Evolutionary conservation across 2,888 invertebrate species (phyloP).

Genomic region (Coelinius sp.): DNA sequence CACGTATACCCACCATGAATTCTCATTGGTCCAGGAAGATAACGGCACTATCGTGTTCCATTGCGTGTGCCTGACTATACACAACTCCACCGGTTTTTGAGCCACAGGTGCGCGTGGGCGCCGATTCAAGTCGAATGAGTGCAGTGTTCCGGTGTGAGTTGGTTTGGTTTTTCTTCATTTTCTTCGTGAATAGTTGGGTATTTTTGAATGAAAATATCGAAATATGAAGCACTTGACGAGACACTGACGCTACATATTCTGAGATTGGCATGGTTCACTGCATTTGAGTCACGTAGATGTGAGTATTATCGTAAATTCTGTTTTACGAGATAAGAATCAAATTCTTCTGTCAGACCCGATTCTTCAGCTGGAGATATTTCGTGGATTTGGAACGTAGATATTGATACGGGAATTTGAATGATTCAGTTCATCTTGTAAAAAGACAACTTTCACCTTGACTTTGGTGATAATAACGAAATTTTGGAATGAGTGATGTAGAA

Average conservation of each 20-base stretch:
- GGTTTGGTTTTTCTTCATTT: no score
- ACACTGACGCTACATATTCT: not conserved
- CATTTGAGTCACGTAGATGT: not conserved
- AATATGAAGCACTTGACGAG: not conserved
- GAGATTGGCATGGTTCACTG: not conserved
- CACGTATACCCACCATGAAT: conserved; percentile 15
- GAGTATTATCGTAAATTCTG: not conserved
- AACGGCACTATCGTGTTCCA: conserved; percentile 55
- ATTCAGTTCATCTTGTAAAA: not conserved
- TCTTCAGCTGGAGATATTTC: no score
- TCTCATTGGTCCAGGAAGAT: conserved; percentile 56
- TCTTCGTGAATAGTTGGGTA: not conserved
- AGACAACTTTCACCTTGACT: not conserved
- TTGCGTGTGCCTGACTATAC: conserved; percentile 34
- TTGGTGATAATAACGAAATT: not conserved
- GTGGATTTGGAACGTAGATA: not conserved
- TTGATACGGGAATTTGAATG: not conserved
- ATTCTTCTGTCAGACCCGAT: not conserved
- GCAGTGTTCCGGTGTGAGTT: not conserved
- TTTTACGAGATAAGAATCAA: not conserved
- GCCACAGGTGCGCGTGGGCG: conserved; percentile 23
- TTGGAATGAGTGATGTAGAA: no score
- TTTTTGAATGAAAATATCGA: not conserved
- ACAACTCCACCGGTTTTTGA: conserved; percentile 17
- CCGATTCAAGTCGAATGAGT: conserved; percentile 20